phyloP scores from a whole-genome alignment of 2,797 vertebrate genomes.

The Morelia viridis region DNA sequence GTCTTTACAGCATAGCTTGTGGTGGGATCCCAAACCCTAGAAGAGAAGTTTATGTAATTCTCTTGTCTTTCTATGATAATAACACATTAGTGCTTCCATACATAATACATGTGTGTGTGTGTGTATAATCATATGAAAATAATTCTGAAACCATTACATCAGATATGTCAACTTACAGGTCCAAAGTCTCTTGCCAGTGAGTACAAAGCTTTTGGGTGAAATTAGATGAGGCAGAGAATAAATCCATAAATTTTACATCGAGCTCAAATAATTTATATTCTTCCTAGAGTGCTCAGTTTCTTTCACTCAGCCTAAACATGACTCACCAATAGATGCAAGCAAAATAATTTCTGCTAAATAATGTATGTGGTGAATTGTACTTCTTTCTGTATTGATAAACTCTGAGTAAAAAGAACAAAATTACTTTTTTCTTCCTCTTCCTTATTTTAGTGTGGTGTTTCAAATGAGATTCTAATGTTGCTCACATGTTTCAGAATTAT shows the following conservation, averaged over 20 bases:
- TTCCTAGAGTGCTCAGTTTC: slow-evolving; percentile 7
- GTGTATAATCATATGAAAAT: background rate
- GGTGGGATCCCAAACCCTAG: background rate
- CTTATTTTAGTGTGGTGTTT: background rate
- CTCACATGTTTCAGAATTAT: background rate
- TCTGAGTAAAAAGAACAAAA: background rate
- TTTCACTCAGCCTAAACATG: slow-evolving; percentile 12
- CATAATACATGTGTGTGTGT: background rate
- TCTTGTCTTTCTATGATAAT: background rate
- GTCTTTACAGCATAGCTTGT: background rate
- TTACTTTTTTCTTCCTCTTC: background rate
- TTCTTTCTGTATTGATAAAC: slow-evolving; percentile 4
- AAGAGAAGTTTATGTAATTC: background rate
- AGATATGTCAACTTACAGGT: background rate
- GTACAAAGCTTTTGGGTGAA: background rate
- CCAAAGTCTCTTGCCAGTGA: background rate
- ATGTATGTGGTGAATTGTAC: slow-evolving; percentile 11
- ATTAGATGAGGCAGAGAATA: slow-evolving; percentile 12
- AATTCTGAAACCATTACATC: background rate
- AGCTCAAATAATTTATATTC: slow-evolving; percentile 30
- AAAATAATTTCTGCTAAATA: slow-evolving; percentile 25
- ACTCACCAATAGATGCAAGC: slow-evolving; percentile 12
- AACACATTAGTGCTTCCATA: background rate
- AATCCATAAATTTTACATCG: slow-evolving; percentile 31
- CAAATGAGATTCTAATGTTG: background rate